Percentiles rank a stretch among this genome's conserved stretches.
phyloP scores from a whole-genome alignment of 2,797 vertebrate species.

The Aldrovandia affinis region DNA sequence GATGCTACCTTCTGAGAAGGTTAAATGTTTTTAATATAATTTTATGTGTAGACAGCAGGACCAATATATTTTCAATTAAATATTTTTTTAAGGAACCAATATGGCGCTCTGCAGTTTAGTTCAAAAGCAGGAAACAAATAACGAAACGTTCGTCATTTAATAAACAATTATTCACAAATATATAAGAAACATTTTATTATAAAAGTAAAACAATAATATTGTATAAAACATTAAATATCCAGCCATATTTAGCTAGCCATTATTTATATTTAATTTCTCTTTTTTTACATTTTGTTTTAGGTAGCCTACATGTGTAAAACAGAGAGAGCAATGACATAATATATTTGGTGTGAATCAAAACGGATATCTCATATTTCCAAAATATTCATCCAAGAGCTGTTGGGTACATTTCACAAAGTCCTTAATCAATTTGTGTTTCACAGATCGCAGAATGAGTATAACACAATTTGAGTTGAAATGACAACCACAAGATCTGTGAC shows the following conservation, averaged over 20 bases:
- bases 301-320: not conserved
- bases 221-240: not conserved
- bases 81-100: not conserved
- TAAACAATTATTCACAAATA: not conserved
- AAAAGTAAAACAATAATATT: not conserved
- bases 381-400: not conserved
- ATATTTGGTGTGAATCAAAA: not conserved
- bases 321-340: not conserved
- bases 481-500: not conserved
- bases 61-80: not conserved
- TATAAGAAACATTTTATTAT: not conserved
- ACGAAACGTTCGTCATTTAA: not conserved
- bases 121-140: not conserved
- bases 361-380: not conserved
- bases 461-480: not conserved
- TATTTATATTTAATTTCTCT: not conserved
- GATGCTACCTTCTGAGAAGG: slow-evolving; percentile 47
- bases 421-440: not conserved
- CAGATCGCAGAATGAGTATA: not conserved
- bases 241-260: not conserved
- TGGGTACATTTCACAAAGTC: not conserved
- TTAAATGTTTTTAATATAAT: not conserved
- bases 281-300: not conserved
- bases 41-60: not conserved
- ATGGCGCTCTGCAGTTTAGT: not conserved